Evolutionary conservation across 2,888 invertebrate species (phyloP), one percentile per base, ranked within the genome.

Genomic region (Nomada hirtipes): DNA sequence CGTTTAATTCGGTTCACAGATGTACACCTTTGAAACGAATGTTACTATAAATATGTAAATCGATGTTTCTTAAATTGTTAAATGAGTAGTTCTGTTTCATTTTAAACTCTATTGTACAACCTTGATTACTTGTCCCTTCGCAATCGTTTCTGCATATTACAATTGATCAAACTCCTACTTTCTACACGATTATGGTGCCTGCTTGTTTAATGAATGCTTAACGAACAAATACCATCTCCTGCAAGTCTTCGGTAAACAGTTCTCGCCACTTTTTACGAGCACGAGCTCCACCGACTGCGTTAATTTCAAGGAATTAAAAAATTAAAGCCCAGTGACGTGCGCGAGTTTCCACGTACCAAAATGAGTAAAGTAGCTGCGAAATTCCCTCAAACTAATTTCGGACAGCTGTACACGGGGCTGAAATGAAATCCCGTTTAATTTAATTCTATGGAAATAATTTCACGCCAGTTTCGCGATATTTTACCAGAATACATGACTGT

Each of bases 341-440:
- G 47, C 36, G 36, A 26, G 67, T 83, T 67, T 20, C 44, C 55
- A 20, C 55, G 61, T 52, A 50, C 55, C 57, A 20, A 77, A 70
- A 59, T 67, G 72, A 59, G 50, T 47, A 15, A 18, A 44, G 63
- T 64, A 29, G 53, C 72, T 72, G 73, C 55, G 74, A 79, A 79
- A 83, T 68, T 70, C 71, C 75, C 67, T 64, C 67, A 13, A 83
- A 84, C 79, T 83, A 76, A 79, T 79, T 84, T 79, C 74, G 53
- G 76, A 71, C 68, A 77, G 71, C 76, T 74, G 74, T 83, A 84
- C 83, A 64, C 67, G 23, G 44, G 50, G 47, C 23, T 55, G 74
- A 71, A 84, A 84, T 77, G 84, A 83, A 83, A 84, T 74, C 60
- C 64, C 71, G 76, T 68, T 76, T 84, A 79, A 83, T 83, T 76